Conservation (phyloP, 2,113 vertebrate genomes). For the Vulpes lagopus region DNA sequence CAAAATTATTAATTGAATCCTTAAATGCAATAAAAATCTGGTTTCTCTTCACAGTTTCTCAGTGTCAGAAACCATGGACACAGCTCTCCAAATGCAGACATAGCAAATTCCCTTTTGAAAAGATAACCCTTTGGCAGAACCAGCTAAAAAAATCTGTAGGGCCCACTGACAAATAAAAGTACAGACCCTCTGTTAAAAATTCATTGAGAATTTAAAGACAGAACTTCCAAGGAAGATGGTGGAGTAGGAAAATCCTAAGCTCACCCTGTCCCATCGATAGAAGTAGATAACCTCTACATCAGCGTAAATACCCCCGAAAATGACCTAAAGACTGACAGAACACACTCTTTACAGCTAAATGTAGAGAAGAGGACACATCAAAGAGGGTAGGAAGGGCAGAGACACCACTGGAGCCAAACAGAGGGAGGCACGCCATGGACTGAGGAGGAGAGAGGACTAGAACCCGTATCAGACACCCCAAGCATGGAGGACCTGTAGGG, state of each 20-base stretch:
- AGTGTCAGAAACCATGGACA: background rate
- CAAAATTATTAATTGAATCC: background rate
- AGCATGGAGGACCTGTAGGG: background rate
- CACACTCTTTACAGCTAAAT: background rate
- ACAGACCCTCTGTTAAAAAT: background rate
- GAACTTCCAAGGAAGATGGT: background rate
- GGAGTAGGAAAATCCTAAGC: background rate
- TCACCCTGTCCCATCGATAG: background rate
- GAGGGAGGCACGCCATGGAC: background rate
- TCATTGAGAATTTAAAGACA: background rate
- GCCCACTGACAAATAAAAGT: background rate
- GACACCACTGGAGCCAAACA: background rate
- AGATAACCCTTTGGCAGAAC: background rate
- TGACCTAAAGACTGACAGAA: background rate
- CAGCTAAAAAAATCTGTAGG: background rate
- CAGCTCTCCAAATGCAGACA: background rate
- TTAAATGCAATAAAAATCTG: background rate
- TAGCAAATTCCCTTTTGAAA: background rate
- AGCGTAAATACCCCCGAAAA: background rate
- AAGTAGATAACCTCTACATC: background rate
- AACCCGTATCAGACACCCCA: background rate
- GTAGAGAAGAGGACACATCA: background rate
- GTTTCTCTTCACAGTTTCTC: background rate
- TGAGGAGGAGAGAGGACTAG: background rate
- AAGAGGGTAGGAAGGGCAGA: background rate